Evolutionary conservation across 2,888 invertebrate genomes (phyloP).

Genomic region (Pilophorus perplexus): DNA sequence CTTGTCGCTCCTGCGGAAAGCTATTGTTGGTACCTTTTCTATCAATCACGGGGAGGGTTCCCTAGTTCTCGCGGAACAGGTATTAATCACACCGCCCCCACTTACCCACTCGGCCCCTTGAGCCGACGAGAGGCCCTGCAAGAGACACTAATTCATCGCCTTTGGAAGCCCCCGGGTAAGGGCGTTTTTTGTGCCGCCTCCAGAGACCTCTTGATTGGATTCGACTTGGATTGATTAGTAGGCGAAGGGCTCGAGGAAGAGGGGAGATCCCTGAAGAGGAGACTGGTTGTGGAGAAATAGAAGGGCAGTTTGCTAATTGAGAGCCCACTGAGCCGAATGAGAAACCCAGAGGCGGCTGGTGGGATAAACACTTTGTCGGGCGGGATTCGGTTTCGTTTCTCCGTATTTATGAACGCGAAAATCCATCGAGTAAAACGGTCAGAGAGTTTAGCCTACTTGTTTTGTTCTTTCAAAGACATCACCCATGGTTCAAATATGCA

Average conservation of each 20-base stretch:
- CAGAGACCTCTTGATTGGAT: conserved; percentile 36
- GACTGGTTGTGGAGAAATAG: background rate
- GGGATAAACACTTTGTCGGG: no score
- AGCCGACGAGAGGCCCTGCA: no score
- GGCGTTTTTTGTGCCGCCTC: conserved; percentile 24
- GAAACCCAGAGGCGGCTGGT: background rate
- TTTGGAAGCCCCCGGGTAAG: background rate
- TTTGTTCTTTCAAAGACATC: no score
- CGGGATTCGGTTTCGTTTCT: no score
- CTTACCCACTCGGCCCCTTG: background rate
- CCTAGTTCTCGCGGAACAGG: conserved; percentile 12
- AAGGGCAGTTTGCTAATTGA: conserved; percentile 12
- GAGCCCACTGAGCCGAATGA: conserved; percentile 11
- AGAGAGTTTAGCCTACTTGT: no score
- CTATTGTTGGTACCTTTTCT: conserved; percentile 19
- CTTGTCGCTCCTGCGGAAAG: conserved; percentile 1
- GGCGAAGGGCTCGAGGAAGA: conserved; percentile 1
- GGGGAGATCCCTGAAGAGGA: background rate
- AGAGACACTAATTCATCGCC: conserved; percentile 40
- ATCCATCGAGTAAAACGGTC: no score
- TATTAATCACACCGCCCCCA: conserved; percentile 11
- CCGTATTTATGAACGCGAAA: no score
- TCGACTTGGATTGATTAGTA: conserved; percentile 38
- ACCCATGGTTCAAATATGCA: no score
- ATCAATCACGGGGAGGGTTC: conserved; percentile 14